A percentile compares a stretch with the other conserved stretches of the same genome.
phyloP scores from a whole-genome alignment of 2,888 invertebrate species.

The Itoplectis maculator region DNA sequence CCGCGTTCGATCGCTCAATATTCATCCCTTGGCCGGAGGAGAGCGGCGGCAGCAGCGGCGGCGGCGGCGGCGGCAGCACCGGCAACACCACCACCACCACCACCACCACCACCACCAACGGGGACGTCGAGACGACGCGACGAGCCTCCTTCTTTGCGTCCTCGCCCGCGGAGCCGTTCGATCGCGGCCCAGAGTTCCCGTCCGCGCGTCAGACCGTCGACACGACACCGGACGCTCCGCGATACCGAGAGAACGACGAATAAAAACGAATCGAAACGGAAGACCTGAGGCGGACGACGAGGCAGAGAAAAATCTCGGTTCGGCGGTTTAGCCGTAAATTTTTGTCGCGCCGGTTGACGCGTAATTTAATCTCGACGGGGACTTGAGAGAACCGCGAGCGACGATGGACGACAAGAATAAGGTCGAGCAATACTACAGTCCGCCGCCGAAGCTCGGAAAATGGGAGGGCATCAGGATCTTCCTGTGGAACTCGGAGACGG shows the following conservation, averaged over 20 bases:
- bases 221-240: conserved; percentile 27
- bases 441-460: conserved; percentile 92
- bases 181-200: conserved; percentile 74
- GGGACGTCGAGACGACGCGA: conserved; percentile 66
- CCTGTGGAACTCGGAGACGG: conserved; percentile 96
- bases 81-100: too few species aligned
- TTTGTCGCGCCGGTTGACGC: too few species aligned
- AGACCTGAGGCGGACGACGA: too few species aligned
- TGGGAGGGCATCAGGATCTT: conserved; percentile 95
- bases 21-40: conserved; percentile 82
- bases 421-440: conserved; percentile 91
- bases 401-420: conserved; percentile 85
- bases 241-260: not conserved
- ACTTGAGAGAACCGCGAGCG: conserved; percentile 24
- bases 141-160: conserved; percentile 76
- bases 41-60: conserved; percentile 70
- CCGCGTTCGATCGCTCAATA: conserved; percentile 82
- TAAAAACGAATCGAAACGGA: not conserved
- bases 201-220: conserved; percentile 66
- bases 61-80: too few species aligned
- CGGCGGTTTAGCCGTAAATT: too few species aligned
- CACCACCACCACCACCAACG: conserved; percentile 54
- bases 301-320: too few species aligned
- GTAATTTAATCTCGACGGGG: conserved; percentile 19
- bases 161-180: conserved; percentile 80